phyloP scores from a whole-genome alignment of 2,113 vertebrate genomes.

The Orcinus orca region DNA sequence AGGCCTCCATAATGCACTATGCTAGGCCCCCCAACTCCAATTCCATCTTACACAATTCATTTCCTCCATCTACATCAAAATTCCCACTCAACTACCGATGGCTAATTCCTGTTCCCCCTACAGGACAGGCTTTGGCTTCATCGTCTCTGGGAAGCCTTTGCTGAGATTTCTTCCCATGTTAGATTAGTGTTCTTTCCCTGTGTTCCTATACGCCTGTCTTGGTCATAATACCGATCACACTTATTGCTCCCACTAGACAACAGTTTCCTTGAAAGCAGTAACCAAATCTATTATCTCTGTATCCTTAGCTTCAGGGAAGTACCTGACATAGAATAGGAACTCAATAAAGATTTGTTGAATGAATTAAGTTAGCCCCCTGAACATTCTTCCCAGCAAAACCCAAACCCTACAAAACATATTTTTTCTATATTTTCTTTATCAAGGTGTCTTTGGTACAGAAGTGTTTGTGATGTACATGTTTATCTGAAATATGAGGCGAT shows the following conservation, averaged over 20 bases:
- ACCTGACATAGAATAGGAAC: background rate
- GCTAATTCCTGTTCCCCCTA: background rate
- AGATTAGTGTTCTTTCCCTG: background rate
- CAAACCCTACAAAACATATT: background rate
- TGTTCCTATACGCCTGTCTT: background rate
- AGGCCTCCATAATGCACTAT: background rate
- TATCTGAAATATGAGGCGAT: constrained; percentile 55
- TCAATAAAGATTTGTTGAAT: constrained; percentile 20
- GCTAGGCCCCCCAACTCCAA: background rate
- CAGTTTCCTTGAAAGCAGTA: constrained; percentile 2
- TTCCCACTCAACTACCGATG: background rate
- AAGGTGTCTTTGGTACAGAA: constrained; percentile 47
- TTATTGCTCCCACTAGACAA: background rate
- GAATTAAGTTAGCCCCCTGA: background rate
- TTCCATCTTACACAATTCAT: background rate
- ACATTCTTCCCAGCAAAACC: background rate
- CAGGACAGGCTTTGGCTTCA: background rate
- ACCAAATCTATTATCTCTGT: background rate
- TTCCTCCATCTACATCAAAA: background rate
- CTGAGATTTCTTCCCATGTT: background rate
- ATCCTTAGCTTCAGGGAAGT: background rate
- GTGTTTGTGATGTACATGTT: constrained; percentile 30
- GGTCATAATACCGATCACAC: background rate
- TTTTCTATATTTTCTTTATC: constrained; percentile 16
- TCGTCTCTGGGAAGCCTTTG: background rate